Evolutionary conservation across 2,888 invertebrate species (phyloP).

Genomic region (Pseudococcus jackbeardsleyi): DNA sequence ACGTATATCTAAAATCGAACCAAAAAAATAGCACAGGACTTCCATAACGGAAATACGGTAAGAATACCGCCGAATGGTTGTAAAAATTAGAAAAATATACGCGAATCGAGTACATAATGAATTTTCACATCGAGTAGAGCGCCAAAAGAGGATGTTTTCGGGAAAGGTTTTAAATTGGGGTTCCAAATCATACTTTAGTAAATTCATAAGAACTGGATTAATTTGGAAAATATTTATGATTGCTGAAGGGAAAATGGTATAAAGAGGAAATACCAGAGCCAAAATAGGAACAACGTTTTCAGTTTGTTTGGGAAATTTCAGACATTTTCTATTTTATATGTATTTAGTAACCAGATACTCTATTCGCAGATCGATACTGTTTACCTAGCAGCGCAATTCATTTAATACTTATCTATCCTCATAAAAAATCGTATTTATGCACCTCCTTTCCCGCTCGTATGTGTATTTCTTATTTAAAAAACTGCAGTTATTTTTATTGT

Average conservation of each 20-base stretch:
- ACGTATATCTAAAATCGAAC: too few relatives aligned
- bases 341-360: not conserved
- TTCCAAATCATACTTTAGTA: not conserved
- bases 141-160: not conserved
- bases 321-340: not conserved
- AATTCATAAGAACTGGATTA: conserved; percentile 2
- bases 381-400: not conserved
- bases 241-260: not conserved
- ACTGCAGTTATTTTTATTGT: not conserved
- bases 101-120: not conserved
- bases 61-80: not conserved
- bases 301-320: not conserved
- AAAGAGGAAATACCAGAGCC: not conserved
- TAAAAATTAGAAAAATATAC: not conserved
- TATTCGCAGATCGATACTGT: not conserved
- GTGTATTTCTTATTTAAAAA: not conserved
- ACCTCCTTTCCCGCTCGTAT: not conserved
- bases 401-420: not conserved
- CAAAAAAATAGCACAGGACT: too few relatives aligned
- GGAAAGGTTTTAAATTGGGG: not conserved
- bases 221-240: not conserved
- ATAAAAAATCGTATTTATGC: not conserved
- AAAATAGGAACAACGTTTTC: not conserved
- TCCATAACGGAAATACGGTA: not conserved
- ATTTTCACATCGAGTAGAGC: not conserved